Base-by-base conservation (phyloP, 1,140 invertebrate species). In the Brachystomella parvula region DNA sequence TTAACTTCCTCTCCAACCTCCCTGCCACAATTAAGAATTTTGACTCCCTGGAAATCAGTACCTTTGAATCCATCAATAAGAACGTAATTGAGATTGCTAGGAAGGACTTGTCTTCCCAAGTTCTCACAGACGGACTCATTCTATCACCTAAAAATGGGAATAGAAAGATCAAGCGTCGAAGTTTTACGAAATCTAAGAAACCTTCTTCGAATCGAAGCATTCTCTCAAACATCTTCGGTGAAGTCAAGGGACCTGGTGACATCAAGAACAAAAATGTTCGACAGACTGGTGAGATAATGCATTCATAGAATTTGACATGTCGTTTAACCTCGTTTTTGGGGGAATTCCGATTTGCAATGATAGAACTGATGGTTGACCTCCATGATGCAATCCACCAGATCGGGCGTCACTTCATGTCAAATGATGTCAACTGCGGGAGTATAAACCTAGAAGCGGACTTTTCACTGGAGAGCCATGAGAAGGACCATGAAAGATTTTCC, bases 241-340 rank as follows among this genome's bases (percentile, higher is more conserved):
- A 83, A 87, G 75, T 82, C 82, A 63, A 81, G 80, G 66, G 86
- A 86, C 59, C 67, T 76, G 89, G 93, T 72, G 91, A 94, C 77
- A 82, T 89, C 26, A 92, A 94, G 77, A 92, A 87, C 63, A 99
- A 99, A 80, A 99, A 99, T 82, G 92, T 99, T 63, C 86, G 92
- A 66, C 96, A 98, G 81, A 91, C 89, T 68, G 79, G 87, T 88
- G 73, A 44, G 33, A n/a, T 28, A 28, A 6, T 28, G 17, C 32
- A 31, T 15, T 28, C 29, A 15, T 6, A 31, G 32, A 6, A 24
- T 44, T 65, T 17, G 39, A 28, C 64, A 6, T 71, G 15, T 3
- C 47, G 57, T 58, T 30, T 12, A 47, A 75, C 60, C 47, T 70
- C 47, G 63, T 33, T 64, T 63, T 58, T 24, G 3, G 9, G 67